Evolutionary conservation across 1,140 invertebrate genomes (phyloP), one percentile per base, ranked within the genome.

Genomic region (Caenorhabditis brenneri): DNA sequence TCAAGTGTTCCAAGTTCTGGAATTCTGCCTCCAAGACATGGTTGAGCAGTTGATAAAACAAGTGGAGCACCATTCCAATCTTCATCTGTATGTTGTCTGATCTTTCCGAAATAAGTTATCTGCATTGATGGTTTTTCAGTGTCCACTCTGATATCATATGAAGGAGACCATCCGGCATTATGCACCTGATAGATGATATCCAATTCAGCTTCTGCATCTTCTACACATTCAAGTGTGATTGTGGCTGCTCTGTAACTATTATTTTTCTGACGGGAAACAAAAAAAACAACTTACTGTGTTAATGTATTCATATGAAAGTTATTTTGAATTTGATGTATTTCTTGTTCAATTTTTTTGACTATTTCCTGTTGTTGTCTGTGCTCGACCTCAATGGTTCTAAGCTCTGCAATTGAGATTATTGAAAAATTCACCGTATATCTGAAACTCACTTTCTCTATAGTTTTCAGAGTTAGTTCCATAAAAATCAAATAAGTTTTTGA

Each of bases 81-180:
- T 85, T 92, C 91, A 12, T 90, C 91, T 49, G 91, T 91, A 4
- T 83, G 80, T 84, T 92, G 91, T 31, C 84, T 65, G 53, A 92
- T 90, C 31, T 91, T 80, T 15, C 91, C 92, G 82, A 88, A 92
- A 83, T 92, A 92, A 19, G 87, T 87, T 9, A 92, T 87, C 88
- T 91, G 81, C 48, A 55, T 65, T 10, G 84, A 39, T 16, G 39
- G 19, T 27, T 81, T 80, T n/a, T 55, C 48, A 6, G 53, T 91
- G 46, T 88, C 88, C 46, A 91, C 91, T 49, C 91, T 87, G 15
- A 92, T 88, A 84, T 92, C 91, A 85, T 92, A 92, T 19, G 86
- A 88, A 15, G 91, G 91, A 15, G 82, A 84, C 91, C 91, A 92
- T 9, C 81, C 83, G 15, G 91, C 91, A 53, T 86, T 79, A 10